Evolutionary conservation across 1,140 invertebrate species (phyloP), one percentile per base, ranked within the genome.

Genomic region (Acarapis woodi): DNA sequence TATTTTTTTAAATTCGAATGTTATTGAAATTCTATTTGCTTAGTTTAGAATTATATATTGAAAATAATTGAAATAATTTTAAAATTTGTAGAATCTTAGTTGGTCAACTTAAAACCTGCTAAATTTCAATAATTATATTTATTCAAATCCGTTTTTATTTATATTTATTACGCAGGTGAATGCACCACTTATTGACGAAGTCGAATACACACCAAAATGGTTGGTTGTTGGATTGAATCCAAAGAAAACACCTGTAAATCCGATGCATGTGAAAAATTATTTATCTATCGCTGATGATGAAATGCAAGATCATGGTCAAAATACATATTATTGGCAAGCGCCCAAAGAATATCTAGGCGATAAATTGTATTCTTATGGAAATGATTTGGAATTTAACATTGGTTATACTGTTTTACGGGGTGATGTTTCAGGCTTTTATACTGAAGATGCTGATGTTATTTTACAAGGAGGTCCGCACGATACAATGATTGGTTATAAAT

Each of bases 251-350:
- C 42, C 52, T 32, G 44, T 50, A 21, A 36, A 36, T 22, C 48
- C 54, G 24, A 31, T 36, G 4, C 39, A 44, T 23, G 49, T 52
- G 38, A 46, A 46, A 37, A 51, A 45, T n/a, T 46, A 49, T 26
- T 44, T 53, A 10, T 45, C 44, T 23, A 48, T 51, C 28, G 55
- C 52, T 14, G 51, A 65, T 45, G 65, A 66, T 45, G 72, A 76
- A 39, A 52, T 74, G 47, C 20, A 35, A 3, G n/a, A n/a, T n/a
- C 4, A 19, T 4, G 57, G 64, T 1, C 62, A 62, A 9, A 68
- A 72, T 45, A 66, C 68, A 31, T 79, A 76, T 48, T 96, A 82
- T 55, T 96, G 83, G 79, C 54, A 71, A 38, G 76, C 78, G 20
- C 82, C 79, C 3, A 51, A 64, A 39, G 53, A 56, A 40, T 62